Evolutionary conservation across 2,888 invertebrate species (phyloP).

Genomic region (Ichneumoninae sp.): DNA sequence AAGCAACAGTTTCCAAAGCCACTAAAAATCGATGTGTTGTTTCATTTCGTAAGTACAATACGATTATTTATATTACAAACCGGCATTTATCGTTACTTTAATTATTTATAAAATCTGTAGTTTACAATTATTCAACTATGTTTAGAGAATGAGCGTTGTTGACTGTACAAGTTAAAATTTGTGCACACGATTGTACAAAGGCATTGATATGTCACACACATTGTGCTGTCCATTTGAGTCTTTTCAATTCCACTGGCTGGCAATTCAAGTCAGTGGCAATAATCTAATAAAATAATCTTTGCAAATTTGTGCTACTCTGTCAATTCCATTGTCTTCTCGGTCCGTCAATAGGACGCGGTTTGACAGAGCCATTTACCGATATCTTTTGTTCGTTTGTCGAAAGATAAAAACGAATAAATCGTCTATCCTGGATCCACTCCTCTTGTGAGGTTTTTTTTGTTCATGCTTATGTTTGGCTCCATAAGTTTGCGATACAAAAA

Average conservation of each 20-base stretch:
- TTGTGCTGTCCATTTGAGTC: slow-evolving; percentile 3
- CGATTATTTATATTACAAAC: slow-evolving; percentile 7
- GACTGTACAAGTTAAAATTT: slow-evolving; percentile 15
- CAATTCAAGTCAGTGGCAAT: background rate
- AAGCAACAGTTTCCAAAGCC: slow-evolving; percentile 64
- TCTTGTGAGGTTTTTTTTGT: background rate
- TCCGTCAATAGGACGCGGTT: background rate
- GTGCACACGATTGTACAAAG: slow-evolving; percentile 36
- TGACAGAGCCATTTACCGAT: background rate
- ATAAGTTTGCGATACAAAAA: background rate
- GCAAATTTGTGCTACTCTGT: background rate
- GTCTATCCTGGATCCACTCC: background rate
- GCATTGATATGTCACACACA: slow-evolving; percentile 6
- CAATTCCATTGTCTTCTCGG: background rate
- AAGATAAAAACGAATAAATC: background rate
- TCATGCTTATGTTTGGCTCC: background rate
- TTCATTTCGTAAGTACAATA: slow-evolving; percentile 37
- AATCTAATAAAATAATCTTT: background rate
- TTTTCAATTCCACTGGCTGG: background rate
- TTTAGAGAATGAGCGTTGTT: slow-evolving; percentile 28
- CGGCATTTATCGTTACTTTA: slow-evolving; percentile 5
- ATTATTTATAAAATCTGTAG: slow-evolving; percentile 42
- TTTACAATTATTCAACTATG: slow-evolving; percentile 42
- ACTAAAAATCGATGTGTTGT: slow-evolving; percentile 62
- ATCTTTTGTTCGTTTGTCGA: background rate